Percentiles rank a stretch among this genome's conserved stretches.
phyloP scores from a whole-genome alignment of 1,140 invertebrate genomes.

The Drosophila simulans region DNA sequence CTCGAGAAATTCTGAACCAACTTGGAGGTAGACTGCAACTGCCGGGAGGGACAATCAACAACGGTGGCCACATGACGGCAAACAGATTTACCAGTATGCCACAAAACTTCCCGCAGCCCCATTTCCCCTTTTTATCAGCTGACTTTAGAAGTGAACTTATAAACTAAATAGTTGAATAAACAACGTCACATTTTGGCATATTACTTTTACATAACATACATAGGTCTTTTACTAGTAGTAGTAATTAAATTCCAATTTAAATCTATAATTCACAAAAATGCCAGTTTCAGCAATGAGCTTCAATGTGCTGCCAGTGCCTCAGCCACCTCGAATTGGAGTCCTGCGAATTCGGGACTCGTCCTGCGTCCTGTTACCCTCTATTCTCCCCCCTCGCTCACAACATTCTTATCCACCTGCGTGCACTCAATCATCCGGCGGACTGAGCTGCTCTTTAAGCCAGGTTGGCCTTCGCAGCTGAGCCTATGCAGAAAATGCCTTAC shows the following conservation, averaged over 20 bases:
- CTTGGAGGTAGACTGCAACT: neutral
- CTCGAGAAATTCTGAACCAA: neutral
- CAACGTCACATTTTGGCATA: too few relatives aligned
- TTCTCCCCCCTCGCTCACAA: too few relatives aligned
- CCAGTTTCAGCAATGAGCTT: too few relatives aligned
- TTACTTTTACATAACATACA: too few relatives aligned
- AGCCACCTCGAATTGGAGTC: neutral
- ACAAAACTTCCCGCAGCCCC: neutral
- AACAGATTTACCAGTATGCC: constrained; percentile 6
- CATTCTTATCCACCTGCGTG: constrained; percentile 14
- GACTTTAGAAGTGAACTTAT: too few relatives aligned
- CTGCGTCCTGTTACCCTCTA: neutral
- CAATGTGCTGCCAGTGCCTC: too few relatives aligned
- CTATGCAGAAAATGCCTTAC: constrained; percentile 58
- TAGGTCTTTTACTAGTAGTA: too few relatives aligned
- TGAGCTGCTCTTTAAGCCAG: constrained; percentile 46
- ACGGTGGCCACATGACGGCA: constrained; percentile 27
- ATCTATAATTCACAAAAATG: too few relatives aligned
- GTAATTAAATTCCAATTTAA: too few relatives aligned
- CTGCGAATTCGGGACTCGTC: neutral
- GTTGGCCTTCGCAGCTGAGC: constrained; percentile 49
- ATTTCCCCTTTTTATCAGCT: neutral
- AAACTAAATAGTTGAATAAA: too few relatives aligned
- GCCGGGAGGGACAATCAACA: constrained; percentile 13
- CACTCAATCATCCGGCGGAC: constrained; percentile 47